A percentile compares a stretch with the other conserved stretches of the same genome.
Evolutionary conservation across 1,140 invertebrate genomes (phyloP).

Genomic region (Bombus pascuorum): DNA sequence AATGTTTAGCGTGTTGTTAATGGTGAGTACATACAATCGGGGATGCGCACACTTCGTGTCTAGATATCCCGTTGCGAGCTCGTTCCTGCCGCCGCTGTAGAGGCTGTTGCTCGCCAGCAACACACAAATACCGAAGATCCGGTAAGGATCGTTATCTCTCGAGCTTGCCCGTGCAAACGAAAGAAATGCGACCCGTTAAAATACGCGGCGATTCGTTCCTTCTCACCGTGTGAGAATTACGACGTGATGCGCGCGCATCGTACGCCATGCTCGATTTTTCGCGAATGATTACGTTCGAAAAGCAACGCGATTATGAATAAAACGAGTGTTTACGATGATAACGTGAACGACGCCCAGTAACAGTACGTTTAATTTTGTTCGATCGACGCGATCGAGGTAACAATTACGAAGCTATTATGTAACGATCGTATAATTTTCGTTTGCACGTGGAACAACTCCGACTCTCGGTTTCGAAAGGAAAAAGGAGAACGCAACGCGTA

Average conservation of each 20-base stretch:
- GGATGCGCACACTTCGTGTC: conserved; percentile 23
- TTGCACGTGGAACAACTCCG: conserved; percentile 41
- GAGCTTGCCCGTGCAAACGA: conserved; percentile 40
- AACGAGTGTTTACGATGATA: background rate
- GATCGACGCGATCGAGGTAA: background rate
- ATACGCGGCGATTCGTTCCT: conserved; percentile 33
- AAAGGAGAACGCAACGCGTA: background rate
- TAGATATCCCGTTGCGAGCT: conserved; percentile 45
- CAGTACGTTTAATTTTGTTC: background rate
- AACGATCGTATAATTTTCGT: conserved; percentile 37
- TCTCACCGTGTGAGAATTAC: background rate
- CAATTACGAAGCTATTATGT: conserved; percentile 17
- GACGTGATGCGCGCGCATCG: background rate
- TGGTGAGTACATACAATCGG: conserved; percentile 37
- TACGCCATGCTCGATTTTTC: background rate
- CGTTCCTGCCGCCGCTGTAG: conserved; percentile 16
- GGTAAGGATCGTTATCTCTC: conserved; percentile 61
- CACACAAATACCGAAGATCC: conserved; percentile 49
- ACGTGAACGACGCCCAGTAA: background rate
- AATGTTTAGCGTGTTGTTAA: conserved; percentile 62
- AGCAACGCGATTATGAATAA: background rate
- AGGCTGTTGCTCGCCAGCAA: conserved; percentile 28
- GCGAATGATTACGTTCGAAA: too few species aligned
- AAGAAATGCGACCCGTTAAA: conserved; percentile 53
- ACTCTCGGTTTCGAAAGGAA: conserved; percentile 34